These are phyloP conservation scores for Camelus dromedarius DNA, from an alignment of 2,113 vertebrate species.

Conservation along the genomic window DNA sequence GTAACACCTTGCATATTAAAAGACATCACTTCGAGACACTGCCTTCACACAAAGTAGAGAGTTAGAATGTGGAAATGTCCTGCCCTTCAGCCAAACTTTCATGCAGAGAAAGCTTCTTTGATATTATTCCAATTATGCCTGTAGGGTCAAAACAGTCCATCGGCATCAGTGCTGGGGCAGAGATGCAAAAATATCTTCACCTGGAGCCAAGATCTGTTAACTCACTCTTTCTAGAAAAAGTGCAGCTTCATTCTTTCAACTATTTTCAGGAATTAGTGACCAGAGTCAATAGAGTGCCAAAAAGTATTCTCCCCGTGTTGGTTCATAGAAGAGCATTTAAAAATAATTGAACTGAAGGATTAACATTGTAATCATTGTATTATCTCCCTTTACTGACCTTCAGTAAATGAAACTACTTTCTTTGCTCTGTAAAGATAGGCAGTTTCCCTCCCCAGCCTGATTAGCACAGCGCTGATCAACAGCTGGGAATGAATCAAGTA, in stretches of 20 bases:
- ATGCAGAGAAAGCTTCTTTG: neutral
- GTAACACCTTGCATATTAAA: neutral
- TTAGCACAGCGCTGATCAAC: slow-evolving; percentile 38
- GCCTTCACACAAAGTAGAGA: neutral
- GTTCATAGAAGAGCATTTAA: slow-evolving; percentile 44
- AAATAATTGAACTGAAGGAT: slow-evolving; percentile 16
- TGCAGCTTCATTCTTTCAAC: neutral
- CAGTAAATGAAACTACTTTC: slow-evolving; percentile 51
- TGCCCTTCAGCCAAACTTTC: neutral
- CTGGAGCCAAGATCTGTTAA: neutral
- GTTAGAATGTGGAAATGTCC: neutral
- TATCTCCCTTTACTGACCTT: slow-evolving; percentile 44
- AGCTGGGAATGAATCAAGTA: slow-evolving; percentile 69
- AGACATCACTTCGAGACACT: neutral
- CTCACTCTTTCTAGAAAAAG: neutral
- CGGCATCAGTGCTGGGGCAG: neutral
- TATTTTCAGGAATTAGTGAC: slow-evolving; percentile 9
- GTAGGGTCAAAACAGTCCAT: neutral
- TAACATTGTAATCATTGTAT: slow-evolving; percentile 37
- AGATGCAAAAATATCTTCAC: neutral
- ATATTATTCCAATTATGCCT: neutral
- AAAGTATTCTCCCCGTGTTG: neutral
- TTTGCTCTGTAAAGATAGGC: slow-evolving; percentile 53
- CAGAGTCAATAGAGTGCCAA: neutral
- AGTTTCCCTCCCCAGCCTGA: neutral